A percentile compares a stretch with the other conserved stretches of the same genome.
Conservation (phyloP, 2,113 vertebrate species). For the Ardeotis arabs region DNA sequence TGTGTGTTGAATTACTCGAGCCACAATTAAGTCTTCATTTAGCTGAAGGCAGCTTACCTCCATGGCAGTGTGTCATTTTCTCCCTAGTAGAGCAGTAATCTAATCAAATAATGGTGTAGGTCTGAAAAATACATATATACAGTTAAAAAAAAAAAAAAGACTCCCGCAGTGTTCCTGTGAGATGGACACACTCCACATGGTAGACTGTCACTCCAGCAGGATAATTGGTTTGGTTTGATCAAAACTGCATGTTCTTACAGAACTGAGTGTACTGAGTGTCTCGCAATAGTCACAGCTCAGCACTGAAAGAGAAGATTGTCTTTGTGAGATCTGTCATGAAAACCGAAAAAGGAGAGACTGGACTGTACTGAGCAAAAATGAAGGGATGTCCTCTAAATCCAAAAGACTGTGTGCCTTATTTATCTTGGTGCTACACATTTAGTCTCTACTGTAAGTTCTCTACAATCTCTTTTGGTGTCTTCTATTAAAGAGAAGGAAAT, state of each 20-base stretch:
- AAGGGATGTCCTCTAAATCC: constrained; percentile 1
- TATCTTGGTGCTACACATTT: background rate
- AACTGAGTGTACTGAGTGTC: background rate
- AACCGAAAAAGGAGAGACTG: background rate
- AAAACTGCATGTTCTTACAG: background rate
- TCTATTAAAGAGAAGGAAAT: background rate
- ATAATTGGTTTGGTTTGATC: constrained; percentile 56
- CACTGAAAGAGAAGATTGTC: constrained; percentile 14
- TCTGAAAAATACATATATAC: background rate
- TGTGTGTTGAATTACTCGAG: constrained; percentile 7
- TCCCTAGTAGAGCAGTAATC: background rate
- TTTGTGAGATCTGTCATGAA: constrained; percentile 21
- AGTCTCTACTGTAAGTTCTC: background rate
- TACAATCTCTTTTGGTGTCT: background rate
- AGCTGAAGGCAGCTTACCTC: constrained; percentile 24
- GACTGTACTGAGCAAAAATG: background rate
- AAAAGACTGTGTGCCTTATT: background rate
- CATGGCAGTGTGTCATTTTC: background rate
- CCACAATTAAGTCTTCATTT: constrained; percentile 44
- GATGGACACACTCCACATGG: constrained; percentile 5
- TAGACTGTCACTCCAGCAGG: constrained; percentile 20
- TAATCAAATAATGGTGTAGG: background rate
- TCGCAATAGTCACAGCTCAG: background rate
- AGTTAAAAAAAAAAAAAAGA: background rate
- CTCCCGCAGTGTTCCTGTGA: background rate